A percentile compares a stretch with the other conserved stretches of the same genome.
phyloP scores from a whole-genome alignment of 2,888 invertebrate genomes.

The Geotrupes spiniger region DNA sequence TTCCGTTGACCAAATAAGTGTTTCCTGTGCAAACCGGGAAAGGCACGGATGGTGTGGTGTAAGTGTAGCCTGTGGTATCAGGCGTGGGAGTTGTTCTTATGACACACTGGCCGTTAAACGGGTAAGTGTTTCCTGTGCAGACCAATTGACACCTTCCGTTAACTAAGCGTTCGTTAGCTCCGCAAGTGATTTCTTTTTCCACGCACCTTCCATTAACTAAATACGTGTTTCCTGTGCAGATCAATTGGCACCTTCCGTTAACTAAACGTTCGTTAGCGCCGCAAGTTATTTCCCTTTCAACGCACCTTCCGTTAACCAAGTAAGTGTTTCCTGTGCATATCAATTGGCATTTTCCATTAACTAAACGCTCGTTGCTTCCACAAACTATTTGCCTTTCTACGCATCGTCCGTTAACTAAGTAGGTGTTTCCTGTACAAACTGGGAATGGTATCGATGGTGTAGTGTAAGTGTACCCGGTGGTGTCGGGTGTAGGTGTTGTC shows the following conservation, averaged over 20 bases:
- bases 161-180: neutral
- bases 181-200: conserved; percentile 3
- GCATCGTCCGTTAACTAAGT: conserved; percentile 11
- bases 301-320: neutral
- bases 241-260: conserved; percentile 11
- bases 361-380: neutral
- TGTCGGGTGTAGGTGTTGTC: too few species aligned
- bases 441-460: neutral
- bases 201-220: conserved; percentile 14
- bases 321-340: conserved; percentile 9
- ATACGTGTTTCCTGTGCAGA: conserved; percentile 3
- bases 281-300: neutral
- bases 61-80: too few species aligned
- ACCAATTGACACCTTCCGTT: neutral
- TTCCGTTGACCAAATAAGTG: conserved; percentile 9
- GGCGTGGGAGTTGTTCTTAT: too few species aligned
- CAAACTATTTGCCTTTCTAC: conserved; percentile 8
- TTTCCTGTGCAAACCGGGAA: conserved; percentile 1
- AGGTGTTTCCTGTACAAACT: conserved; percentile 7
- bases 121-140: conserved; percentile 3
- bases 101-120: conserved; percentile 16
- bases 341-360: conserved; percentile 9
- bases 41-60: too few species aligned
- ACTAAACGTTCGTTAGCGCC: conserved; percentile 7
- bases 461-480: too few species aligned